Evolutionary conservation across 2,888 invertebrate species (phyloP).

Genomic region (Trichopria drosophilae): DNA sequence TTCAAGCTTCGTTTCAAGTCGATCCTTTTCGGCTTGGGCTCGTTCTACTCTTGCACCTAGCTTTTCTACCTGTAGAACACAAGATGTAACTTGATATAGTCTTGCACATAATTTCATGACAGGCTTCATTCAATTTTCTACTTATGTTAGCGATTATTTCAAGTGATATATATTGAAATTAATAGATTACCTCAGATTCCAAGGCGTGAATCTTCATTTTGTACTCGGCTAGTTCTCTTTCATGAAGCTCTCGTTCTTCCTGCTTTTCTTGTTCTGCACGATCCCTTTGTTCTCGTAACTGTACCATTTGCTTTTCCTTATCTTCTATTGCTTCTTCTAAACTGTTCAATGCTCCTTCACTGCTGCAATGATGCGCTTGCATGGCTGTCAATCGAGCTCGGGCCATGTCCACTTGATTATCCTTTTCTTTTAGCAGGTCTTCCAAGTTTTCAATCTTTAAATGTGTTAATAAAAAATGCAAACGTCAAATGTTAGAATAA

Average conservation of each 20-base stretch:
- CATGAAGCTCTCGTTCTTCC: constrained; percentile 91
- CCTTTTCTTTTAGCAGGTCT: constrained; percentile 95
- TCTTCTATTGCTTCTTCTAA: constrained; percentile 95
- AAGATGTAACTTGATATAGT: neutral
- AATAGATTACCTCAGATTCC: constrained; percentile 71
- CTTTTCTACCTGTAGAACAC: constrained; percentile 69
- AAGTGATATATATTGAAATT: neutral
- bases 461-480: too few relatives aligned
- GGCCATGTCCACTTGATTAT: constrained; percentile 96
- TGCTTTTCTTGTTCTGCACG: constrained; percentile 94
- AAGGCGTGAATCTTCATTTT: constrained; percentile 90
- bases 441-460: constrained; percentile 93
- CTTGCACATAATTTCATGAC: neutral
- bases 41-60: constrained; percentile 83
- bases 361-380: constrained; percentile 92
- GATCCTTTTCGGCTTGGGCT: constrained; percentile 87
- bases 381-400: constrained; percentile 86
- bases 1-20: constrained; percentile 87
- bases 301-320: constrained; percentile 96
- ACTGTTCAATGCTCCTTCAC: constrained; percentile 88
- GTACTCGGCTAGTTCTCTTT: constrained; percentile 90
- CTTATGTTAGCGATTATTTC: neutral
- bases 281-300: constrained; percentile 90
- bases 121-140: neutral
- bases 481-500: too few relatives aligned